Evolutionary conservation across 1,140 invertebrate species (phyloP).

Genomic region (Tribolium madens): DNA sequence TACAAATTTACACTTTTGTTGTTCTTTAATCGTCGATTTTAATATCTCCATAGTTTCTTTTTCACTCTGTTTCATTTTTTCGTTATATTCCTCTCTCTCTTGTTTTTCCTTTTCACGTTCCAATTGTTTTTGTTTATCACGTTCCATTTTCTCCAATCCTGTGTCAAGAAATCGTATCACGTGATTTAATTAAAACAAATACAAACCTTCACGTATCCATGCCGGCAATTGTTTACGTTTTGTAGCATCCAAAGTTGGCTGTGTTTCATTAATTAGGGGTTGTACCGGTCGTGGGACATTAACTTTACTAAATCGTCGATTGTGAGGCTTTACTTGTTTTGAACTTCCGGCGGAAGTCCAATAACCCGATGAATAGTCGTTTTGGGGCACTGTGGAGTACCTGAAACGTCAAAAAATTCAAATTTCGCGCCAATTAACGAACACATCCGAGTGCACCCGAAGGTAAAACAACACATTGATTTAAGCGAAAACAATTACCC

Average conservation of each 20-base stretch:
- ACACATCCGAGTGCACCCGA: too few species aligned
- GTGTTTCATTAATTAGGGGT: conserved; percentile 27
- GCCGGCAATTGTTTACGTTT: conserved; percentile 92
- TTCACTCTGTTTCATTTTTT: conserved; percentile 75
- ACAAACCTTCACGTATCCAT: conserved; percentile 89
- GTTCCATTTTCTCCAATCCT: conserved; percentile 95
- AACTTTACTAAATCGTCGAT: conserved; percentile 63
- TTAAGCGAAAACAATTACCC: conserved; percentile 43
- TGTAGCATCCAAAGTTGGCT: conserved; percentile 80
- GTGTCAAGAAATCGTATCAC: conserved; percentile 58
- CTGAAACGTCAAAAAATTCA: conserved; percentile 23
- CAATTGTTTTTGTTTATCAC: conserved; percentile 90
- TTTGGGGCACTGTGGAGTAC: conserved; percentile 47
- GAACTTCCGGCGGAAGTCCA: conserved; percentile 63
- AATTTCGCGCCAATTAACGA: background rate
- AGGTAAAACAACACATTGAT: too few species aligned
- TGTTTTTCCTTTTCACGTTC: conserved; percentile 81
- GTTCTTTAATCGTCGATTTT: conserved; percentile 65
- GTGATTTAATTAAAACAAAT: conserved; percentile 7
- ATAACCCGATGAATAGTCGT: conserved; percentile 53
- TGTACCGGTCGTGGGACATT: conserved; percentile 58
- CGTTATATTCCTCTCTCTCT: conserved; percentile 72
- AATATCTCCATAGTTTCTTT: conserved; percentile 73
- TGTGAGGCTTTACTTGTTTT: conserved; percentile 60
- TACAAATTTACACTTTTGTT: conserved; percentile 86